Base-by-base conservation (phyloP, 1,140 invertebrate species). In the Leguminivora glycinivorella region DNA sequence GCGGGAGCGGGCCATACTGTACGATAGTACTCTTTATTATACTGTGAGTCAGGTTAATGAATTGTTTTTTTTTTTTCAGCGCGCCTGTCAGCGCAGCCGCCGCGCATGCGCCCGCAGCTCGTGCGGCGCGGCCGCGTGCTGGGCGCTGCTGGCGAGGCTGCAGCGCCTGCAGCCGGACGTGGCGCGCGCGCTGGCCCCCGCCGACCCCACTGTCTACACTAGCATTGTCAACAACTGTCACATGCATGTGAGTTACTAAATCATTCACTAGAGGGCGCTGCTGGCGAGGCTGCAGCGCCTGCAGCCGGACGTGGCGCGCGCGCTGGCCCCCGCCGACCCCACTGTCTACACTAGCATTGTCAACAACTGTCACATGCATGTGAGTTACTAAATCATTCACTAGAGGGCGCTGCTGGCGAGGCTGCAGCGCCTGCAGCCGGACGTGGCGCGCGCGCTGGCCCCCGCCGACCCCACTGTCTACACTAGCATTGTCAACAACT, bases 151-250 rank as follows among this genome's bases (percentile, higher is more conserved):
- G 72, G 79, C 82, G 60, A 76, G 81, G 1, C 81, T 89, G 74
- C 79, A 78, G 79, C 81, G 82, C 4, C 73, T 88, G 77, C 83
- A 83, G 76, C 84, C 83, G 40, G 87, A 88, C 58, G 38, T 87
- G 74, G 75, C 77, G 72, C 79, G 87, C 10, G 85, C 87, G n/a
- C 74, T 87, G 67, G 79, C n/a, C 83, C 34, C 87, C 85, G 85
- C 85, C 22, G 70, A 83, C 68, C 81, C 83, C 19, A 72, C 78
- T 31, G 81, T 82, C 17, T 85, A 85, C 74, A 66, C 77, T 29
- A 75, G 72, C 69, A 73, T 87, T 10, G 60, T 85, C 24, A 43
- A 72, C 52, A 10, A 66, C 74, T 79, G 19, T 72, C 14, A 67
- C 74, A 72, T 78, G 22, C 73, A 78, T 24, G 85, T 87, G 22